Conservation (phyloP, 2,797 vertebrate species). For the Peromyscus melanophrys region DNA sequence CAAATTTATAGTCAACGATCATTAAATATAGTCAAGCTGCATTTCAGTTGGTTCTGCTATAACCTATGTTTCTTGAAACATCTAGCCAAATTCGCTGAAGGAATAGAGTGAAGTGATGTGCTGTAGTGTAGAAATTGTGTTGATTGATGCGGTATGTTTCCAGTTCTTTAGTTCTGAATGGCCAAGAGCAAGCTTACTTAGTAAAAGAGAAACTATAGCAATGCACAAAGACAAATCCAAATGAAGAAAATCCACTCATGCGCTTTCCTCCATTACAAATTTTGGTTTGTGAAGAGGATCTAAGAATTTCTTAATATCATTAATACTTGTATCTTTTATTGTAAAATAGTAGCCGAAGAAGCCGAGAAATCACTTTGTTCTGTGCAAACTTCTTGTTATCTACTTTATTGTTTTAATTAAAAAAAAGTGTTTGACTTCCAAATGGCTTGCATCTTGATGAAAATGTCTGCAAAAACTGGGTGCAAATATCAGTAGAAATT, state of each 20-base stretch:
- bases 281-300: neutral
- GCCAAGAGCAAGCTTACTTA: neutral
- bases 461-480: neutral
- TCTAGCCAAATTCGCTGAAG: neutral
- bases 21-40: neutral
- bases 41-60: neutral
- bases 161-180: conserved; percentile 14
- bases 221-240: neutral
- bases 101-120: neutral
- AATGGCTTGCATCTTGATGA: neutral
- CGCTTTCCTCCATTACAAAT: neutral
- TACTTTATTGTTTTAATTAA: neutral
- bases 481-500: neutral
- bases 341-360: neutral
- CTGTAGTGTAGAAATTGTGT: neutral
- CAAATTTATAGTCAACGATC: neutral
- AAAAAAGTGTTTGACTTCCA: neutral
- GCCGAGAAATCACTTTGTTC: neutral
- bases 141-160: neutral
- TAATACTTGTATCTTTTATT: neutral
- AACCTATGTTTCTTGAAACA: neutral
- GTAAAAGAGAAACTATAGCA: neutral
- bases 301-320: neutral
- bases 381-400: neutral
- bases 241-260: neutral